Base-by-base conservation (phyloP, 2,113 vertebrate species). In the Pseudois nayaur region DNA sequence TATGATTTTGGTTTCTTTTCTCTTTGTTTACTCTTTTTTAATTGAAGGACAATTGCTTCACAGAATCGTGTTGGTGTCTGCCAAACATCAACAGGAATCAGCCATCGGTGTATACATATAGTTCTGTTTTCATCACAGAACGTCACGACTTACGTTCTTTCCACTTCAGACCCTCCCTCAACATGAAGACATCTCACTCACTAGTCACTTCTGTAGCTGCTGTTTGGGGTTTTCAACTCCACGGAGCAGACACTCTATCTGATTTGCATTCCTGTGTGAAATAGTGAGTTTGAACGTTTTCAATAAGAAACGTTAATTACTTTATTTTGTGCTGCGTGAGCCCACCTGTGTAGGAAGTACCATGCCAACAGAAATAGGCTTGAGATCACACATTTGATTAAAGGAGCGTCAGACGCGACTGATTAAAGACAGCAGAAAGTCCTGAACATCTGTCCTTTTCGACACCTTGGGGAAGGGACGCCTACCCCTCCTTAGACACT, bases 341-440 rank as follows among this genome's bases (percentile, higher is more conserved):
- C 17, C 27, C 29, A n/a, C 60, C 50, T 19, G 19, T 11, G 17
- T 33, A 7, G 23, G 25, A 2, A 11, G 19, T 3, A 2, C 14
- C 27, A 83, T 17, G n/a, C 11, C 71, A 2, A 67, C 0, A 16
- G 14, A 57, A n/a, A 71, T 19, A 45, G 1, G 4, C 64, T 36
- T 29, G 52, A 21, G 11, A 27, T 14, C 3, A 36, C 8, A 5
- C 29, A 1, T 71, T 25, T 55, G 23, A 55, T 43, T 33, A 33
- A 85, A 48, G 6, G 4, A 31, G 17, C 8, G 4, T 10, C 31
- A 25, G 31, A 14, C 1, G 21, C 0, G 1, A 17, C 40, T 76
- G 52, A 50, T 23, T 50, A 52, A 60, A 76, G 21, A 40, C 64
- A 48, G 23, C 43, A 50, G 52, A 74, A 14, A 48, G 33, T 21